Evolutionary conservation across 2,113 vertebrate species (phyloP), one percentile per base, ranked within the genome.

Genomic region (Saguinus midas): DNA sequence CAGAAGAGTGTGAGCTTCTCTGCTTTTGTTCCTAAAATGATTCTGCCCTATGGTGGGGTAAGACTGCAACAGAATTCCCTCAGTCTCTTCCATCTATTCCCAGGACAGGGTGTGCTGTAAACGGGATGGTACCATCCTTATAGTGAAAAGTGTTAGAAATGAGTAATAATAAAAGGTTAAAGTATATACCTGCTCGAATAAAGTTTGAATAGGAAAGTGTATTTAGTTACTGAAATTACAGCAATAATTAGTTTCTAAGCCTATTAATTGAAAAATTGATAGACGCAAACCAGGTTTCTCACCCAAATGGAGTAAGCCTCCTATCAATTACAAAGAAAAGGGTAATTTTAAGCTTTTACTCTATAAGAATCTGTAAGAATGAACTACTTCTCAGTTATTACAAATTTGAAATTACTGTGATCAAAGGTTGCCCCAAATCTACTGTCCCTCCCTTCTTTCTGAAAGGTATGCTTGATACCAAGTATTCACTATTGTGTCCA

Each of bases 21-120:
- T 79, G 78, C 79, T 85, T 91, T 82, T 29, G 66, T 52, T 94
- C 35, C 86, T 68, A 92, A 91, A 95, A 84, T 50, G 57, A 58
- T 43, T 20, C 1, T 78, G 20, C 43, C 57, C 35, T 92, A 25
- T 2, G 18, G 82, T 64, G 43, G 43, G 11, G 20, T 37, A 73
- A 48, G 68, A 95, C 73, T 86, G 64, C 73, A 94, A 57, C 29
- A n/a, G 68, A 72, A 87, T 92, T 92, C 52, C 72, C n/a, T 40
- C 52, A 73, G 35, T 66, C 40, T 21, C 52, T 73, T 70, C 81
- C 73, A 32, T 72, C 61, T 29, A 32, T 78, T 81, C 78, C 80
- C 61, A 95, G 68, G 87, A 72, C 37, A 48, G 55, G 12, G 27
- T 50, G 68, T 48, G 35, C 27, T 45, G 23, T 66, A 35, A 84